Evolutionary conservation across 2,888 invertebrate genomes (phyloP).

Genomic region (Dicycla oo): DNA sequence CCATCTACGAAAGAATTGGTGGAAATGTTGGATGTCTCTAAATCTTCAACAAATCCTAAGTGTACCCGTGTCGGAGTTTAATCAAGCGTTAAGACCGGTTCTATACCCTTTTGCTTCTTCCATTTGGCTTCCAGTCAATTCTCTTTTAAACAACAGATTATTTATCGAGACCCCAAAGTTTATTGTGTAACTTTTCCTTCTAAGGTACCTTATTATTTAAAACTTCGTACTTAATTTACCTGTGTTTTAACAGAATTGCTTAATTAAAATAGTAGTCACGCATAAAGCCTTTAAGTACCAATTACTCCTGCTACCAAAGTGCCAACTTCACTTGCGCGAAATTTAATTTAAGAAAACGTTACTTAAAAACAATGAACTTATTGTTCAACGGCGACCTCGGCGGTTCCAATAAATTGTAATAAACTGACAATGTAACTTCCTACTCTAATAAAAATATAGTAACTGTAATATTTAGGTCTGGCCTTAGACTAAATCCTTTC

Average conservation of each 20-base stretch:
- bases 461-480: constrained; percentile 24
- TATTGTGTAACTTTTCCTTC: constrained; percentile 10
- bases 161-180: constrained; percentile 2
- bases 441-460: constrained; percentile 45
- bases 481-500: constrained; percentile 51
- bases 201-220: neutral
- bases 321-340: constrained; percentile 58
- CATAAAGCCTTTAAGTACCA: constrained; percentile 48
- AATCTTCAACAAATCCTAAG: constrained; percentile 45
- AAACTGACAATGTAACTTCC: constrained; percentile 59
- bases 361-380: constrained; percentile 64
- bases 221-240: constrained; percentile 32
- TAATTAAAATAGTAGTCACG: constrained; percentile 52
- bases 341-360: constrained; percentile 48
- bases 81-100: constrained; percentile 53
- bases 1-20: constrained; percentile 24
- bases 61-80: constrained; percentile 52
- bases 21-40: constrained; percentile 32
- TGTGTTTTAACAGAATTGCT: constrained; percentile 44
- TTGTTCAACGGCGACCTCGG: constrained; percentile 67
- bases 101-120: constrained; percentile 40
- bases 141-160: constrained; percentile 27
- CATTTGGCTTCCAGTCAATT: constrained; percentile 37
- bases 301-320: constrained; percentile 51
- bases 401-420: constrained; percentile 51